Conservation (phyloP, 2,113 vertebrate genomes). For the Lepus timidus region DNA sequence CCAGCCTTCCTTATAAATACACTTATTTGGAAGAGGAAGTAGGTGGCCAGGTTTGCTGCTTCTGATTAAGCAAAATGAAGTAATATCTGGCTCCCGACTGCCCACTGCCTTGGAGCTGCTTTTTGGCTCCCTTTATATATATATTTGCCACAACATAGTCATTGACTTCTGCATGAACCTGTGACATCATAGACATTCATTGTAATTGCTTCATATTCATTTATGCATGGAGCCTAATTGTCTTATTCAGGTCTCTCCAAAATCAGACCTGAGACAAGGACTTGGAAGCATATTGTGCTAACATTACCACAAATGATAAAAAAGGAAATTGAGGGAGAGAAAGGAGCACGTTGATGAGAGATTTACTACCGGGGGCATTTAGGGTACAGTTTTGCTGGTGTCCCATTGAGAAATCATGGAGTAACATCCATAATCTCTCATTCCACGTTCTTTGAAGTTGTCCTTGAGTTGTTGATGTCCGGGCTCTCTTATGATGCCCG, state of each 20-base stretch:
- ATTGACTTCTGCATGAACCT: neutral
- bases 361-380: neutral
- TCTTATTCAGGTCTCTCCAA: neutral
- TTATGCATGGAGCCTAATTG: neutral
- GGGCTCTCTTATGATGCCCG: neutral
- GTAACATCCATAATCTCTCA: neutral
- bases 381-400: neutral
- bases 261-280: neutral
- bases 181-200: neutral
- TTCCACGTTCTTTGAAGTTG: neutral
- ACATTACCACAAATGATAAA: neutral
- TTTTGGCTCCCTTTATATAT: neutral
- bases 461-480: neutral
- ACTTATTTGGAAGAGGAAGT: neutral
- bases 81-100: fast-evolving
- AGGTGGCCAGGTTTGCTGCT: neutral
- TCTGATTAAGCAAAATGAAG: neutral
- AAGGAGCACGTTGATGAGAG: neutral
- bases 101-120: neutral
- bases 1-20: neutral
- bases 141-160: neutral
- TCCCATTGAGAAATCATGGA: neutral
- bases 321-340: neutral
- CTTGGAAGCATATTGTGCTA: neutral
- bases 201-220: neutral